Conservation (phyloP, 2,113 vertebrate species). For the Nothobranchius furzeri region DNA sequence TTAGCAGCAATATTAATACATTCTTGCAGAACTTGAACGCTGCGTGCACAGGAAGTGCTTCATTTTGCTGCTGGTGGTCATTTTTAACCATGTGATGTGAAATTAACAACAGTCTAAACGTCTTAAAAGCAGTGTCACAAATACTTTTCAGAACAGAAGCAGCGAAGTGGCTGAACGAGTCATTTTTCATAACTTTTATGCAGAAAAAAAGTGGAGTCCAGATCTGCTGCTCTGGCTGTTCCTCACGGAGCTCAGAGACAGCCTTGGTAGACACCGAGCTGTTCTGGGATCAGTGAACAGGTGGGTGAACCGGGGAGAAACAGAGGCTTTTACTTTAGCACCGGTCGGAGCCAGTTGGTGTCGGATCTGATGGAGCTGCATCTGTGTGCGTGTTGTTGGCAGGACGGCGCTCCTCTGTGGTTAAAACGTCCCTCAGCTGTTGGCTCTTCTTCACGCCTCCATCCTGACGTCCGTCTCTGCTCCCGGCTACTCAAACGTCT, state of each 20-base stretch:
- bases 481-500: neutral
- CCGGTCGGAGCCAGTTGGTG: conserved; percentile 24
- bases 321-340: neutral
- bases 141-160: neutral
- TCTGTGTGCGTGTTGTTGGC: conserved; percentile 24
- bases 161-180: no score
- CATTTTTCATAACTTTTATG: no score
- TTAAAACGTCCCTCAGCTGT: conserved; percentile 61
- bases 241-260: neutral
- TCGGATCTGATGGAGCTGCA: conserved; percentile 33
- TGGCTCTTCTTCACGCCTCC: conserved; percentile 17
- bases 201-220: no score
- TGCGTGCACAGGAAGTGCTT: no score
- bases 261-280: neutral
- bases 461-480: conserved; percentile 19
- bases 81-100: no score
- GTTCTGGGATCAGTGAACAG: conserved; percentile 46
- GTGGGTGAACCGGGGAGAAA: conserved; percentile 34
- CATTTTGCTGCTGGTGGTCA: no score
- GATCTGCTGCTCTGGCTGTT: neutral
- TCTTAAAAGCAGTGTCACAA: neutral
- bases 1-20: no score
- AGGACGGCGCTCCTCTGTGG: conserved; percentile 26
- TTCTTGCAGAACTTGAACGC: no score
- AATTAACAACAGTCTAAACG: no score